These are phyloP conservation scores for Yponomeuta malinellus DNA, from an alignment of 2,888 invertebrate species.

Conservation along the genomic window DNA sequence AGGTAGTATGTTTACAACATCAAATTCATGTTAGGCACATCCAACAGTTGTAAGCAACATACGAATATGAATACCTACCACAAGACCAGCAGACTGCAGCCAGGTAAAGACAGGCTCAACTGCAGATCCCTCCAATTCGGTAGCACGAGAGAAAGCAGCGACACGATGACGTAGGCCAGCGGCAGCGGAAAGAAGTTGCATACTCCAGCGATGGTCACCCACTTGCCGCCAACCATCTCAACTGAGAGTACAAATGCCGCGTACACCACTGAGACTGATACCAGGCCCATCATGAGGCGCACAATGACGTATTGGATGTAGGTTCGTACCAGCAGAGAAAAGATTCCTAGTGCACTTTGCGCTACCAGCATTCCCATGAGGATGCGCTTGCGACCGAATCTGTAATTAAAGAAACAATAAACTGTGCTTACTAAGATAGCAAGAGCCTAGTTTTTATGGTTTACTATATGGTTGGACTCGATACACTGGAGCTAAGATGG, in stretches of 20 bases:
- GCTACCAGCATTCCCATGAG: slow-evolving; percentile 82
- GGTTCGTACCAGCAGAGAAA: slow-evolving; percentile 82
- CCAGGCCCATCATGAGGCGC: slow-evolving; percentile 82
- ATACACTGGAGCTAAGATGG: too few species aligned
- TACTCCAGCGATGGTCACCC: slow-evolving; percentile 87
- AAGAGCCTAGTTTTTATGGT: too few species aligned
- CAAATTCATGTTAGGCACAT: too few species aligned
- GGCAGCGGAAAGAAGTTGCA: slow-evolving; percentile 88
- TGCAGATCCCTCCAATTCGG: slow-evolving; percentile 85
- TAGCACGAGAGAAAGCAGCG: slow-evolving; percentile 81
- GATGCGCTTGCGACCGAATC: slow-evolving; percentile 84
- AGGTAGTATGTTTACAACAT: not conserved
- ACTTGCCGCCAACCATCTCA: slow-evolving; percentile 86
- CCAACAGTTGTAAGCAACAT: too few species aligned
- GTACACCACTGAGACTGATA: slow-evolving; percentile 88
- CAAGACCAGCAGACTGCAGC: slow-evolving; percentile 78
- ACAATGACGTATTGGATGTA: slow-evolving; percentile 82
- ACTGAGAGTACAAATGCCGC: slow-evolving; percentile 87
- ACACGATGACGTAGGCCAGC: slow-evolving; percentile 83
- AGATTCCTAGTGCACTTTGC: slow-evolving; percentile 80
- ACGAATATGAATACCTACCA: slow-evolving; percentile 70
- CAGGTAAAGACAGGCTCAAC: slow-evolving; percentile 83
- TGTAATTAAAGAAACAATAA: slow-evolving; percentile 33
- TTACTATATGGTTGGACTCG: too few species aligned
- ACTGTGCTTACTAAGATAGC: not conserved